A percentile compares a stretch with the other conserved stretches of the same genome.
Conservation (phyloP, 2,888 invertebrate genomes). For the Subacronicta megacephala region DNA sequence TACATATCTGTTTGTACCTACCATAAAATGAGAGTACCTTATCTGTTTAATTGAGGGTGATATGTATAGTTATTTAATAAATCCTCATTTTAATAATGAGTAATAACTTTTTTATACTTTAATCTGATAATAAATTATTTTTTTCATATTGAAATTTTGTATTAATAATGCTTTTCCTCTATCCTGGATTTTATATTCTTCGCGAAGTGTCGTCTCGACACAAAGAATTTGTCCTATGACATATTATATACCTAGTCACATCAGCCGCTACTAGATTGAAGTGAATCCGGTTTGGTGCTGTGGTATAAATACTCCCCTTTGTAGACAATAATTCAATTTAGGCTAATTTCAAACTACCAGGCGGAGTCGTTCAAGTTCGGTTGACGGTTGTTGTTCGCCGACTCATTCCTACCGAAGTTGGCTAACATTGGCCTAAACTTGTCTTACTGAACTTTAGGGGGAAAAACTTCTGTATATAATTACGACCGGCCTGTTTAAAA, state of each 20-base stretch:
- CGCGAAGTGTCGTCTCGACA: too few species aligned
- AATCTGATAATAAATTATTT: conserved; percentile 71
- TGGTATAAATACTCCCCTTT: conserved; percentile 18
- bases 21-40: conserved; percentile 48
- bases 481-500: conserved; percentile 49
- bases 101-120: conserved; percentile 65
- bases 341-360: conserved; percentile 43
- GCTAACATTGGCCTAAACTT: conserved; percentile 44
- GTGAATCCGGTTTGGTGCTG: not conserved
- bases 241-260: too few species aligned
- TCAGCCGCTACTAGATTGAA: not conserved
- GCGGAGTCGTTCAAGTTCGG: conserved; percentile 33
- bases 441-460: conserved; percentile 43
- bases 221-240: too few species aligned
- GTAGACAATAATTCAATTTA: conserved; percentile 44
- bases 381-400: conserved; percentile 19
- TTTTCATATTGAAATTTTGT: conserved; percentile 70
- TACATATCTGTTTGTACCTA: conserved; percentile 46
- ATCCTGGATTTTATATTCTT: too few species aligned
- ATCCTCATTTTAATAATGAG: conserved; percentile 63
- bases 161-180: conserved; percentile 3
- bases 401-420: conserved; percentile 44
- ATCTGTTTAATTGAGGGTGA: conserved; percentile 51
- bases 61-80: conserved; percentile 62
- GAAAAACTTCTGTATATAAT: conserved; percentile 54